Base-by-base conservation (phyloP, 2,113 vertebrate genomes). In the Lophius piscatorius region DNA sequence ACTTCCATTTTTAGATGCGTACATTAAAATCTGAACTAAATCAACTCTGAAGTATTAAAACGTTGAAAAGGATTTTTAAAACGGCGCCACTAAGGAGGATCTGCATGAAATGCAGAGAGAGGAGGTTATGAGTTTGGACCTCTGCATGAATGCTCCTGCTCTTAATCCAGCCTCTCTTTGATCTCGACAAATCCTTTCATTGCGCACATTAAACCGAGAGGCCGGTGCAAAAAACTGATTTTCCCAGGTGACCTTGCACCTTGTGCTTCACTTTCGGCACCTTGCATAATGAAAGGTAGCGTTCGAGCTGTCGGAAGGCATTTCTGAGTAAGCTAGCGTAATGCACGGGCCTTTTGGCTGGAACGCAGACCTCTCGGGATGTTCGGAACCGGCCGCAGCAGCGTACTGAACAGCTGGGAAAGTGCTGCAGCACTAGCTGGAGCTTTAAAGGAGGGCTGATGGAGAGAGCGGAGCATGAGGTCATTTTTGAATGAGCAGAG, bases 241-340 rank as follows among this genome's bases (percentile, higher is more conserved):
- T 20, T 59, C 39, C 28, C 42, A 10, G 34, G 47, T 11, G 2
- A 65, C 34, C 26, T 59, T 35, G 5, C 7, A 33, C 34, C 18
- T 60, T 20, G 48, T 44, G 48, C 55, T 75, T 75, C 34, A 9
- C 20, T 23, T 12, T 44, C 0, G 26, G 44, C 17, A 2, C 62
- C 55, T 64, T 63, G 5, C 61, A 63, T 73, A 73, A 76, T 56
- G 49, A 40, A 9, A 46, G 9, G 23, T 14, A 40, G 64, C 64
- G 14, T 62, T 9, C 12, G 0, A 31, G 1, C 57, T 52, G 21
- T 52, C 54, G 22, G 59, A 51, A 76, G 68, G 63, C 61, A 63
- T 6, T 35, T 66, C 45, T 34, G 23, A 36, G 23, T 21, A 14
- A 59, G 20, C 55, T 17, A 28, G 47, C 38, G 34, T 54, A 28